Evolutionary conservation across 2,888 invertebrate species (phyloP).

Genomic region (Noctua janthina): DNA sequence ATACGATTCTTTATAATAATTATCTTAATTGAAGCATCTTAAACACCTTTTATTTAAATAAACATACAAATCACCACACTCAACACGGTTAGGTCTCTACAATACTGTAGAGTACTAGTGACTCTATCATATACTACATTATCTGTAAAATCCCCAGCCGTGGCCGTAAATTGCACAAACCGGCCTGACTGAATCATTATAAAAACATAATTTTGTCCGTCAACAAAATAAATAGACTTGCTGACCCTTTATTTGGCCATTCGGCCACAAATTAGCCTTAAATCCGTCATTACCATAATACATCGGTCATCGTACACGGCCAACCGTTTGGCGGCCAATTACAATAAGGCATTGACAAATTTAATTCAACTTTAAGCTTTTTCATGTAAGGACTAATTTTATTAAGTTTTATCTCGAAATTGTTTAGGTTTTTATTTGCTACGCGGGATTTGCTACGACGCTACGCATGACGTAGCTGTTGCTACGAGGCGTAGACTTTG

Average conservation of each 20-base stretch:
- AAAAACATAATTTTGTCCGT: background rate
- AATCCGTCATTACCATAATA: slow-evolving; percentile 10
- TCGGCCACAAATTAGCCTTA: slow-evolving; percentile 39
- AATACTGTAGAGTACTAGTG: too few relatives aligned
- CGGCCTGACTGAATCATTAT: background rate
- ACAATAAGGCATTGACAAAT: background rate
- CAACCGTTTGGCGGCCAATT: slow-evolving; percentile 31
- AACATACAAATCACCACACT: too few relatives aligned
- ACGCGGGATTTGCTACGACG: slow-evolving; percentile 35
- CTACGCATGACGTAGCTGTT: slow-evolving; percentile 31
- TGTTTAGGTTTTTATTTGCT: slow-evolving; percentile 11
- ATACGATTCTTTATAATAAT: too few relatives aligned
- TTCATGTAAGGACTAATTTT: background rate
- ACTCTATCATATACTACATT: background rate
- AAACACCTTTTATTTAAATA: too few relatives aligned
- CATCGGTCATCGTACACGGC: slow-evolving; percentile 34
- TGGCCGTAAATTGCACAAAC: background rate
- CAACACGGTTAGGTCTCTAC: too few relatives aligned
- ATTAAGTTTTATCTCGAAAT: background rate
- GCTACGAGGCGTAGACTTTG: slow-evolving; percentile 37
- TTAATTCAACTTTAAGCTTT: slow-evolving; percentile 4
- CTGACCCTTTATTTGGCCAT: background rate
- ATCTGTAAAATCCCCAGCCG: background rate
- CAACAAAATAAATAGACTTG: background rate
- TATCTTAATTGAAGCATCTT: too few relatives aligned